phyloP scores from a whole-genome alignment of 2,113 vertebrate species.

The Hydrochoerus hydrochaeris region DNA sequence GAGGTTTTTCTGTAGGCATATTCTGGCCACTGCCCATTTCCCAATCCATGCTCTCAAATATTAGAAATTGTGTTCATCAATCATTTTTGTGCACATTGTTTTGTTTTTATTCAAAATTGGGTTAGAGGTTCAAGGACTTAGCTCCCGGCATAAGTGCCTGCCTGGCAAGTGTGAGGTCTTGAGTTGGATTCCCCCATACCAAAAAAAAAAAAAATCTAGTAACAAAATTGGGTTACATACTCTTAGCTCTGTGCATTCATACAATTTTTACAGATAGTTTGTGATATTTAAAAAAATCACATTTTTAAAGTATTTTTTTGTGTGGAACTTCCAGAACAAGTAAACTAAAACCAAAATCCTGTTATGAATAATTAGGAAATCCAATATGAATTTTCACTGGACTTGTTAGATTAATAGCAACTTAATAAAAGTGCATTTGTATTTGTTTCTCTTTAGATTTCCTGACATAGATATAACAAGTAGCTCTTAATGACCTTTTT shows the following conservation, averaged over 20 bases:
- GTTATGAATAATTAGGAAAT: neutral
- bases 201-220: too few species aligned
- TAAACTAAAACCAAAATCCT: neutral
- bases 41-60: neutral
- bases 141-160: too few species aligned
- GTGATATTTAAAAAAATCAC: neutral
- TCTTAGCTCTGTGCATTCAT: neutral
- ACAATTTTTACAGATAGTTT: neutral
- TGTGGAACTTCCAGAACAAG: neutral
- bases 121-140: too few species aligned
- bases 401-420: neutral
- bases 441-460: neutral
- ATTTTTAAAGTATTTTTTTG: neutral
- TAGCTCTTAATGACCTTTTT: neutral
- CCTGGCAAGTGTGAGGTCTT: too few species aligned
- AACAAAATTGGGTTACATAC: neutral
- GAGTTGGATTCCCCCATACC: too few species aligned
- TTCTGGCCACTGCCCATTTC: neutral
- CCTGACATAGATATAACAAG: neutral
- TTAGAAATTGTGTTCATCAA: neutral
- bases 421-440: neutral
- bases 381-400: neutral
- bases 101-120: neutral
- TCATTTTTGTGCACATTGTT: neutral
- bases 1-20: neutral